Conservation (phyloP, 2,797 vertebrate genomes). For the Enteromius paludinosus region DNA sequence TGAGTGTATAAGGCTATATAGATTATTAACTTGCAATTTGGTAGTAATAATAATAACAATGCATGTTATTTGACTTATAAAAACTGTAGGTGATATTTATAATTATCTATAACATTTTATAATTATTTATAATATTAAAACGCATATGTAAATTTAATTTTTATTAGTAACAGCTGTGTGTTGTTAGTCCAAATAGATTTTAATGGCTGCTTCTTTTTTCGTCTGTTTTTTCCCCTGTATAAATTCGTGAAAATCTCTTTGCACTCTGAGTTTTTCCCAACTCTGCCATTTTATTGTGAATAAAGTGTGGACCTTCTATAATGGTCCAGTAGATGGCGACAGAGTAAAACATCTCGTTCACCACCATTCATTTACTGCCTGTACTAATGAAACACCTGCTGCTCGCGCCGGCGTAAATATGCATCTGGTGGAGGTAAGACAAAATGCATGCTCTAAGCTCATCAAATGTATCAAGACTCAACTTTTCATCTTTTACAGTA, state of each 20-base stretch:
- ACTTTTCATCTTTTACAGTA: not conserved
- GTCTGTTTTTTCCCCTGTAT: not conserved
- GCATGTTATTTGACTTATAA: not conserved
- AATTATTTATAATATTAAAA: not conserved
- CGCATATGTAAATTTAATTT: not conserved
- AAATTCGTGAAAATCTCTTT: not conserved
- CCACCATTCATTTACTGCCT: not conserved
- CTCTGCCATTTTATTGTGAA: not conserved
- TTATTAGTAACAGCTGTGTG: not conserved
- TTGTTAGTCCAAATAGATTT: not conserved
- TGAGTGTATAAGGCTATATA: not conserved
- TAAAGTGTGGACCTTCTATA: not conserved
- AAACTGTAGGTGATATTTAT: not conserved
- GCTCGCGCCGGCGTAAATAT: not conserved
- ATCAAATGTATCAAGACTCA: not conserved
- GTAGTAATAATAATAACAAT: not conserved
- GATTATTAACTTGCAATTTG: not conserved
- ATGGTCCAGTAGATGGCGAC: slow-evolving; percentile 53
- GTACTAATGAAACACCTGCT: slow-evolving; percentile 24
- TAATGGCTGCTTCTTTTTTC: not conserved
- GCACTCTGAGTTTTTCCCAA: not conserved
- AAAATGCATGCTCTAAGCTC: not conserved
- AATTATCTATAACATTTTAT: not conserved
- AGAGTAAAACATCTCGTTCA: slow-evolving; percentile 6
- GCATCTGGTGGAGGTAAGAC: not conserved